Base-by-base conservation (phyloP, 2,888 invertebrate genomes). In the Eupithecia pulchellata region DNA sequence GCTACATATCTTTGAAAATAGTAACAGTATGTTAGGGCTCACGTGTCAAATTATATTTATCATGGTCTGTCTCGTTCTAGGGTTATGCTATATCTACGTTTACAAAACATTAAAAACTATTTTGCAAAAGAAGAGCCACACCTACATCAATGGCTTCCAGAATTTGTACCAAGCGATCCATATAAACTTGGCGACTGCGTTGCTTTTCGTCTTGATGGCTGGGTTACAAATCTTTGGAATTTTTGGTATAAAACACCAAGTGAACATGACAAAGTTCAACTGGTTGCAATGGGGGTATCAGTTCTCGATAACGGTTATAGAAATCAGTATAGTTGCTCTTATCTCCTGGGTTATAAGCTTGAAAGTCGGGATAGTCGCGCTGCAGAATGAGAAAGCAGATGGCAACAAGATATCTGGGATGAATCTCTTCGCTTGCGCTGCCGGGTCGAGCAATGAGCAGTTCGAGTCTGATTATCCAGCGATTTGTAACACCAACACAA, bases 241-340 rank as follows among this genome's bases (percentile, higher is more conserved):
- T 64, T 89, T 94, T 68, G 92, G 92, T 8, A 93, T 94, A 65
- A 93, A 77, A 63, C 73, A 92, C 75, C 93, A 93, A 80, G 95
- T 95, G 27, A 94, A 92, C 69, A 95, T 95, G 91, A 95, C 95
- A 1, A 96, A 96, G 80, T 96, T 96, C 80, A 96, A 97, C 74
- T 99, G 99, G 99, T 95, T 98, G 4, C 97, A 98, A 94, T 98
- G 98, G 98, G 97, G 97, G 27, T 98, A 97, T 91, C 98, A 98
- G 85, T 96, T 98, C 83, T 97, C 97, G 0, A 95, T 98, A 66
- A 95, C 98, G 32, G 94, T 98, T 8, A 95, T 98, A 66, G 99
- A 99, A 90, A 96, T 98, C 61, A 96, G 97, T n/a, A 97, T 98
- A 82, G 97, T 98, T 79, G 96, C 97, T 5, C 94, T 98, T 68